Conservation (phyloP, 2,113 vertebrate species). For the Prionailurus viverrinus region DNA sequence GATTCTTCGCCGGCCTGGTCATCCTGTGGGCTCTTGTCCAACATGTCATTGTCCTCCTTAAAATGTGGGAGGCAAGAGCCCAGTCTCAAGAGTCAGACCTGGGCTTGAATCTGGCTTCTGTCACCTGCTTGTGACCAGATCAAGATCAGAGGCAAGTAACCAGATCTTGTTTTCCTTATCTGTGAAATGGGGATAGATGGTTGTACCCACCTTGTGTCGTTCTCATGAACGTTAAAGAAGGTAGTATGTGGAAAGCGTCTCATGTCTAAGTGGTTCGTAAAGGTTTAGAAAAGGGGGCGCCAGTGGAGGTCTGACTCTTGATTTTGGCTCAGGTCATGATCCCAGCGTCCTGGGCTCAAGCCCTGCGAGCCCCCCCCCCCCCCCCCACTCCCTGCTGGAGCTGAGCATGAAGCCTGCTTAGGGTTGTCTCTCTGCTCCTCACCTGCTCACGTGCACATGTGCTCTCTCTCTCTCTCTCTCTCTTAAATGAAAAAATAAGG, state of each 20-base stretch:
- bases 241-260: slow-evolving; percentile 2
- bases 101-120: not conserved
- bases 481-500: too few relatives aligned
- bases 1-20: slow-evolving; percentile 9
- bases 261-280: slow-evolving; percentile 5
- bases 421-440: too few relatives aligned
- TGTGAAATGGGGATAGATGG: slow-evolving; percentile 29
- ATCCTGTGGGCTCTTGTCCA: not conserved
- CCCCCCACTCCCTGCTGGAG: rapidly evolving
- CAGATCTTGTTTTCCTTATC: slow-evolving; percentile 41
- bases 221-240: not conserved
- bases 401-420: too few relatives aligned
- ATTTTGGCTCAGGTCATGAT: too few relatives aligned
- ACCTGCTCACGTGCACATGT: too few relatives aligned
- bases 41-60: not conserved
- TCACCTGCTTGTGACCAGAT: not conserved
- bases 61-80: not conserved
- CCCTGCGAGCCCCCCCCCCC: too few relatives aligned
- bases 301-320: too few relatives aligned
- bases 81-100: not conserved
- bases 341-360: too few relatives aligned
- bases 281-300: not conserved
- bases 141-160: not conserved
- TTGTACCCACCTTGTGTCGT: not conserved
- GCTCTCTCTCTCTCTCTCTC: too few relatives aligned